Percentiles rank a stretch among this genome's conserved stretches.
Conservation (phyloP, 2,888 invertebrate genomes). For the Crossocerus cetratus region DNA sequence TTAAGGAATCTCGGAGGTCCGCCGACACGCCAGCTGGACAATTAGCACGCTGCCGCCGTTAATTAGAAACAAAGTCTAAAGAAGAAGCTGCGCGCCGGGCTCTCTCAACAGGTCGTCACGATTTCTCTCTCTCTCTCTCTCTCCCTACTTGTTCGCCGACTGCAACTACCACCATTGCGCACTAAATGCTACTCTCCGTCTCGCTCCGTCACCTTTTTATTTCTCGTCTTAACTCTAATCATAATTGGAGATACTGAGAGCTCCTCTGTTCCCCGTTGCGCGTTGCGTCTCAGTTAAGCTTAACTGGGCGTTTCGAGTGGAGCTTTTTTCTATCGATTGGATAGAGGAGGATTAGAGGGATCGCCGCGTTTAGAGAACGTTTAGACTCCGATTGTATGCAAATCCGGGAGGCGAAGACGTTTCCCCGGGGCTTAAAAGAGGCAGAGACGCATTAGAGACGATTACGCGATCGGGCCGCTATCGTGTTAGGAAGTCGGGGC, state of each 20-base stretch:
- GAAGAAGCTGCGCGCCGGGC: slow-evolving; percentile 13
- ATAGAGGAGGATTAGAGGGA: slow-evolving; percentile 19
- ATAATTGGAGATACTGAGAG: too few relatives aligned
- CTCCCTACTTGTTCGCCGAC: slow-evolving; percentile 8
- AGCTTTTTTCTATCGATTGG: slow-evolving; percentile 16
- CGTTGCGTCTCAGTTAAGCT: too few relatives aligned
- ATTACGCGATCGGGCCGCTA: slow-evolving; percentile 21
- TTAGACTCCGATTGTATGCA: slow-evolving; percentile 46
- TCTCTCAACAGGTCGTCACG: slow-evolving; percentile 20
- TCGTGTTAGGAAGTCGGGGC: too few relatives aligned
- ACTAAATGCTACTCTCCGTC: too few relatives aligned
- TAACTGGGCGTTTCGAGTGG: too few relatives aligned
- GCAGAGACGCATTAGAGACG: not conserved
- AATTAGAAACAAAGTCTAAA: slow-evolving; percentile 60
- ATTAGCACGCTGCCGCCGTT: slow-evolving; percentile 61
- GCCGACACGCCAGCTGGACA: slow-evolving; percentile 51
- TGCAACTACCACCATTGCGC: slow-evolving; percentile 1
- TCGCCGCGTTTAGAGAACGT: slow-evolving; percentile 29
- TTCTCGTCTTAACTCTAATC: too few relatives aligned
- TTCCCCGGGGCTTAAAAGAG: too few relatives aligned
- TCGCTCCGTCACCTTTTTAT: too few relatives aligned
- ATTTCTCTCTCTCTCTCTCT: slow-evolving; percentile 35
- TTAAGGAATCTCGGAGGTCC: slow-evolving; percentile 50
- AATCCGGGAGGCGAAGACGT: slow-evolving; percentile 20
- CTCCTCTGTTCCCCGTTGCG: too few relatives aligned